These are phyloP conservation scores for Dipus sagitta DNA, from an alignment of 2,797 vertebrate genomes.

Conservation along the genomic window DNA sequence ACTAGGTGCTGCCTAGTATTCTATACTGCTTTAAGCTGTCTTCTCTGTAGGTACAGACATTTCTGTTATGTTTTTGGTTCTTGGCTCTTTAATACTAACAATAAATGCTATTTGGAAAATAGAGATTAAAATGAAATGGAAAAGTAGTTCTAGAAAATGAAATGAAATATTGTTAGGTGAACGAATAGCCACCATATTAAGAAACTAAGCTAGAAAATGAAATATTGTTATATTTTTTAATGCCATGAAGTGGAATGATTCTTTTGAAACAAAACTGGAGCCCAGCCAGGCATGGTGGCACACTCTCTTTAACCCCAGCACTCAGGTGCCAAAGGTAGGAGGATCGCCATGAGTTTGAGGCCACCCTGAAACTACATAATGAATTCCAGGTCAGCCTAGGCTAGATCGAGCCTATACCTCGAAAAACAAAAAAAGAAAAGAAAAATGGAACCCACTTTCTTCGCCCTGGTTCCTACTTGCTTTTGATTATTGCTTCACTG, in stretches of 20 bases:
- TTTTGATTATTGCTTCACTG: conserved; percentile 27
- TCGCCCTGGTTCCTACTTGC: conserved; percentile 22
- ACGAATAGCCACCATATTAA: too few species aligned
- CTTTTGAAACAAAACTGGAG: background rate
- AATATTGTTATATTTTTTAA: conserved; percentile 29
- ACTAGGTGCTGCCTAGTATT: background rate
- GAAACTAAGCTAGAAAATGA: background rate
- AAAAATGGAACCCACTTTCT: background rate
- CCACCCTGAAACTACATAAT: too few species aligned
- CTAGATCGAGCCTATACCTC: too few species aligned
- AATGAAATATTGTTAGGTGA: too few species aligned
- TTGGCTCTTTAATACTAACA: conserved; percentile 46
- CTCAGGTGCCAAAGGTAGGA: too few species aligned
- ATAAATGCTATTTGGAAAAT: conserved; percentile 50
- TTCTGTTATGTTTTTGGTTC: conserved; percentile 28
- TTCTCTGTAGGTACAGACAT: conserved; percentile 40
- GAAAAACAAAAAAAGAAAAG: background rate
- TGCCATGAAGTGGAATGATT: background rate
- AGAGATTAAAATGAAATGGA: conserved; percentile 35
- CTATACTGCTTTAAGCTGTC: conserved; percentile 14
- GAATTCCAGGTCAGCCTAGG: too few species aligned
- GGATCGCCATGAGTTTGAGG: too few species aligned
- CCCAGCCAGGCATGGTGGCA: too few species aligned
- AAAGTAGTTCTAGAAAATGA: conserved; percentile 23
- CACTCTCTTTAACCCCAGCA: too few species aligned